Evolutionary conservation across 2,113 vertebrate genomes (phyloP).

Genomic region (Sinocyclocheilus anophthalmus): DNA sequence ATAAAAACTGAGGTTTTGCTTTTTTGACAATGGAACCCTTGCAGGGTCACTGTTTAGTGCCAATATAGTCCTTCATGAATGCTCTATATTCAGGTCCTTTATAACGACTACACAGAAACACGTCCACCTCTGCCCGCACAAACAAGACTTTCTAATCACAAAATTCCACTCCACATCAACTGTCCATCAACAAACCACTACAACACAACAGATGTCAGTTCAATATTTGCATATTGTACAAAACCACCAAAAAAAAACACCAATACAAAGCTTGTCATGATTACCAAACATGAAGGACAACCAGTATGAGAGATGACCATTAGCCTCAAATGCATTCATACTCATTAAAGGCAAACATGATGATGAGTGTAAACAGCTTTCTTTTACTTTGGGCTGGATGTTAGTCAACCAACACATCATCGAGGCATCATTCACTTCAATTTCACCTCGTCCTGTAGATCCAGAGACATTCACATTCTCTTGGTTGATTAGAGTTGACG

Average conservation of each 20-base stretch:
- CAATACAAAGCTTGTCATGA: conserved; percentile 20
- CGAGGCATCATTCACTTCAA: not conserved
- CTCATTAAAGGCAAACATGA: not conserved
- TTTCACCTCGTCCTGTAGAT: not conserved
- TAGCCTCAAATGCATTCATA: not conserved
- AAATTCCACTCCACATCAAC: not conserved
- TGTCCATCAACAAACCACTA: not conserved
- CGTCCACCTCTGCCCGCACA: not conserved
- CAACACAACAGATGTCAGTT: conserved; percentile 30
- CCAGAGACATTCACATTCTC: conserved; percentile 3
- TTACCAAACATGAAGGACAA: conserved; percentile 28
- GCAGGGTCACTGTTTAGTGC: conserved; percentile 40
- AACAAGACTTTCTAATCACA: conserved; percentile 43
- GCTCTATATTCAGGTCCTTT: conserved; percentile 33
- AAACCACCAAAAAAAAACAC: conserved; percentile 41
- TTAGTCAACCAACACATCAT: not conserved
- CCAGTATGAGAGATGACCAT: not conserved
- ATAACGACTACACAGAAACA: conserved; percentile 36
- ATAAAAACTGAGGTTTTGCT: conserved; percentile 42
- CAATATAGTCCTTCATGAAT: conserved; percentile 34
- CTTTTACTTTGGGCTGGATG: conserved; percentile 9
- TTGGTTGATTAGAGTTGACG: conserved; percentile 15
- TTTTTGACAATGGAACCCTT: conserved; percentile 34
- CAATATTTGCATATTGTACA: conserved; percentile 10
- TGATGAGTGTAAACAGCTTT: conserved; percentile 1